These are phyloP conservation scores for Oncorhynchus masou DNA, from an alignment of 2,113 vertebrate species.

Conservation along the genomic window DNA sequence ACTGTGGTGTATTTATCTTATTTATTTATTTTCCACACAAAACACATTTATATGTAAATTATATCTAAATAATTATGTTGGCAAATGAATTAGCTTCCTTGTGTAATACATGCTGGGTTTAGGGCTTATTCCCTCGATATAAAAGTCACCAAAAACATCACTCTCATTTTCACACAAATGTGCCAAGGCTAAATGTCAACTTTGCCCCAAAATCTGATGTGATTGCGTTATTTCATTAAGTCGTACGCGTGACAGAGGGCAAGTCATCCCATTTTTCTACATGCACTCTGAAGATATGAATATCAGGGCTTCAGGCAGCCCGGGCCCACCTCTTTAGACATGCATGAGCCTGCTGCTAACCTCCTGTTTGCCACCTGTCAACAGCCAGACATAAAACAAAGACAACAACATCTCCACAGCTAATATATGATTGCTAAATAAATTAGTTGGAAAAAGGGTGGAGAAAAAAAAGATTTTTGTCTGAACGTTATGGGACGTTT, in stretches of 20 bases:
- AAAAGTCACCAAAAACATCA: constrained; percentile 43
- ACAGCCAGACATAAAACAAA: constrained; percentile 73
- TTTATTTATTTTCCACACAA: constrained; percentile 57
- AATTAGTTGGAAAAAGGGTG: background rate
- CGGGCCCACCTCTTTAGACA: constrained; percentile 66
- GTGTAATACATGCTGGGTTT: constrained; percentile 56
- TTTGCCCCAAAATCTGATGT: constrained; percentile 52
- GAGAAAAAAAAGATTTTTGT: background rate
- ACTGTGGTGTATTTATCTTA: constrained; percentile 64
- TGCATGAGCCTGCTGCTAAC: constrained; percentile 74
- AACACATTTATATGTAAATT: constrained; percentile 92
- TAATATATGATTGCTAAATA: background rate
- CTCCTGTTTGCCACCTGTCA: constrained; percentile 77
- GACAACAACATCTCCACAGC: too few relatives aligned
- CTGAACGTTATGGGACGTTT: background rate
- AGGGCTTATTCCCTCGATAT: constrained; percentile 58
- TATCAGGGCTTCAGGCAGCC: constrained; percentile 73
- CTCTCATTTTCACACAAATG: constrained; percentile 29
- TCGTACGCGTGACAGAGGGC: constrained; percentile 35
- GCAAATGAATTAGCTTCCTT: constrained; percentile 74
- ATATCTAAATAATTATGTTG: constrained; percentile 82
- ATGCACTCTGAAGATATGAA: constrained; percentile 80
- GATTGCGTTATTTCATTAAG: constrained; percentile 66
- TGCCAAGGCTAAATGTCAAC: constrained; percentile 67
- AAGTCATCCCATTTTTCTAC: constrained; percentile 44